These are phyloP conservation scores for Pterocles gutturalis DNA, from an alignment of 2,113 vertebrate genomes.

Conservation along the genomic window DNA sequence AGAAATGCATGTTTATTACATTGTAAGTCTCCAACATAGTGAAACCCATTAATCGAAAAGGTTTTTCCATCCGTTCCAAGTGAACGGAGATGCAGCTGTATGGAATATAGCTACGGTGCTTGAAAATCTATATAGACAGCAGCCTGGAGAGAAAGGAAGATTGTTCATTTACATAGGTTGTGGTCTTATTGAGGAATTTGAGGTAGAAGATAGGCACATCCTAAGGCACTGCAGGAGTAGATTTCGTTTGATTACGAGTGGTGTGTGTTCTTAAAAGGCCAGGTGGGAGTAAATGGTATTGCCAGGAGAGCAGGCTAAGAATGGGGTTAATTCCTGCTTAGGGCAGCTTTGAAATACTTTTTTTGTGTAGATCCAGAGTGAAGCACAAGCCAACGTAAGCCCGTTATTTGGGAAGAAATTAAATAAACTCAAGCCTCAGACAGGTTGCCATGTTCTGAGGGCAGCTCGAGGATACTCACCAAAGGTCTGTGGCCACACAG, in stretches of 20 bases:
- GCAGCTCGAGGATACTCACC: background rate
- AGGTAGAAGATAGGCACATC: background rate
- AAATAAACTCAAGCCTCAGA: background rate
- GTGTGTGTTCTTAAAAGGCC: background rate
- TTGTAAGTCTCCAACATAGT: background rate
- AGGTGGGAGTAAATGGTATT: background rate
- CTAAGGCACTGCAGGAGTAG: background rate
- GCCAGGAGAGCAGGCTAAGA: background rate
- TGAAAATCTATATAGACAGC: constrained; percentile 29
- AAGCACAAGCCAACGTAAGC: background rate
- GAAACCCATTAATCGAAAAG: constrained; percentile 15
- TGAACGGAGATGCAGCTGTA: background rate
- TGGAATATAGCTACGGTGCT: background rate
- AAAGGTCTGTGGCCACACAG: background rate
- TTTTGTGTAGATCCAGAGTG: background rate
- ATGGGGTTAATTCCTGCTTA: background rate
- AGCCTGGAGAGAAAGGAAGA: background rate
- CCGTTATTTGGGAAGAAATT: background rate
- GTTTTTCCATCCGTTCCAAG: constrained; percentile 41
- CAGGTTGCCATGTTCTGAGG: background rate
- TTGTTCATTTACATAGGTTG: constrained; percentile 30
- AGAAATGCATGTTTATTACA: constrained; percentile 22
- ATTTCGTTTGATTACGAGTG: background rate
- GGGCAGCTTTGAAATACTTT: background rate
- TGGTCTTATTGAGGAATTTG: background rate